Evolutionary conservation across 1,140 invertebrate genomes (phyloP), one percentile per base, ranked within the genome.

Genomic region (Tyrophagus putrescentiae): DNA sequence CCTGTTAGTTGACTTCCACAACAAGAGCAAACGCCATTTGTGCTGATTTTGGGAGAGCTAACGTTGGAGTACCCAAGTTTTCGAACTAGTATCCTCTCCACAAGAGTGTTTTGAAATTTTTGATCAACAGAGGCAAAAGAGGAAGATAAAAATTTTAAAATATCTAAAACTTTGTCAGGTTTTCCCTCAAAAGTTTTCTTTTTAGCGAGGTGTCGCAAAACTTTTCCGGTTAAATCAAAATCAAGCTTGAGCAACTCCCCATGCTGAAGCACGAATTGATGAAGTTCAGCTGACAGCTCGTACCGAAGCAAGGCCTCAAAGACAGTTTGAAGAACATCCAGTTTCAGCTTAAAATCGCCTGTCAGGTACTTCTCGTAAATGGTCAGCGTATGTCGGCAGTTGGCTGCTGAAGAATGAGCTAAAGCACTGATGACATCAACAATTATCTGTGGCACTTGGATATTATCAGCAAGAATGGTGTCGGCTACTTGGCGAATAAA

Each of bases 401-500:
- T 54, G n/a, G 32, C 52, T 1, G 52, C 1, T 29, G 52, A 54
- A 1, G 52, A 54, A 2, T 54, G 27, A 18, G 52, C 28, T n/a
- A 54, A 34, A 34, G 52, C 52, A 11, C 1, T 54, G 28, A 54
- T 11, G 32, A 54, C 25, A 54, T 54, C 52, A n/a, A 54, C 25
- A 18, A 54, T 32, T 1, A 54, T 27, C 28, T 31, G 52, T 29
- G 18, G 9, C 2, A 54, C 25, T 33, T 54, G 52, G 2, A 54
- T 32, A 7, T 13, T 9, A 11, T 54, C 52, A 4, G n/a, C 27
- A 4, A 27, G 7, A 31, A 54, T 32, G 21, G 9, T n/a, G n/a
- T 27, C 13, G 52, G 52, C 52, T 23, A 54, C 39, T 54, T 11
- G 1, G 3, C 52, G 52, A 16, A 54, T 54, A 16, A 54, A 54